Evolutionary conservation across 2,888 invertebrate genomes (phyloP).

Genomic region (Cosmia trapezina): DNA sequence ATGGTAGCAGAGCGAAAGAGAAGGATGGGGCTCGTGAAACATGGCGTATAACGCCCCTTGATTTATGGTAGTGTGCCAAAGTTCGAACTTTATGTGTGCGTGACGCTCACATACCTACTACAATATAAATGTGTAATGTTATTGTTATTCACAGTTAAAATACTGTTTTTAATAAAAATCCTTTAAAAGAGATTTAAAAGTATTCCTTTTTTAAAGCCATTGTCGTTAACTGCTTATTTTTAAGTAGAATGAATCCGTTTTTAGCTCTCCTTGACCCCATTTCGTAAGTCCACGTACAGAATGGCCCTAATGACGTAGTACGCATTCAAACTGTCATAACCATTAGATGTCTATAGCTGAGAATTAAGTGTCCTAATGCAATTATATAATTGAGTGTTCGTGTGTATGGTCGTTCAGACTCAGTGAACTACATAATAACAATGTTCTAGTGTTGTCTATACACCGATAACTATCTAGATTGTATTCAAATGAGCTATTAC

Average conservation of each 20-base stretch:
- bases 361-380: slow-evolving; percentile 67
- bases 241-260: slow-evolving; percentile 52
- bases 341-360: slow-evolving; percentile 69
- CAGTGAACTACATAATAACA: slow-evolving; percentile 66
- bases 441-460: slow-evolving; percentile 61
- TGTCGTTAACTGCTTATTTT: slow-evolving; percentile 49
- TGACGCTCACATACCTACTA: slow-evolving; percentile 74
- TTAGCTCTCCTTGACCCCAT: slow-evolving; percentile 74
- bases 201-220: slow-evolving; percentile 44
- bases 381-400: slow-evolving; percentile 64
- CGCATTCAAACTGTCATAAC: slow-evolving; percentile 76
- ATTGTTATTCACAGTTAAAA: slow-evolving; percentile 61
- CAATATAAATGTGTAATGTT: slow-evolving; percentile 64
- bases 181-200: slow-evolving; percentile 27
- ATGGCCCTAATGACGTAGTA: slow-evolving; percentile 68
- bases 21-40: slow-evolving; percentile 87
- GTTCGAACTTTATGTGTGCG: slow-evolving; percentile 88
- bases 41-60: slow-evolving; percentile 91
- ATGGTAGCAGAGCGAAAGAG: slow-evolving; percentile 81
- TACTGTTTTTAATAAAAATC: slow-evolving; percentile 41
- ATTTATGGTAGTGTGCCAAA: slow-evolving; percentile 90
- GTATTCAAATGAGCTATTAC: slow-evolving; percentile 84
- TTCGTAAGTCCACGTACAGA: slow-evolving; percentile 70
- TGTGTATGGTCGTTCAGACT: slow-evolving; percentile 59
- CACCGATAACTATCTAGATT: slow-evolving; percentile 74